Conservation (phyloP, 2,888 invertebrate genomes). For the Apamea crenata region DNA sequence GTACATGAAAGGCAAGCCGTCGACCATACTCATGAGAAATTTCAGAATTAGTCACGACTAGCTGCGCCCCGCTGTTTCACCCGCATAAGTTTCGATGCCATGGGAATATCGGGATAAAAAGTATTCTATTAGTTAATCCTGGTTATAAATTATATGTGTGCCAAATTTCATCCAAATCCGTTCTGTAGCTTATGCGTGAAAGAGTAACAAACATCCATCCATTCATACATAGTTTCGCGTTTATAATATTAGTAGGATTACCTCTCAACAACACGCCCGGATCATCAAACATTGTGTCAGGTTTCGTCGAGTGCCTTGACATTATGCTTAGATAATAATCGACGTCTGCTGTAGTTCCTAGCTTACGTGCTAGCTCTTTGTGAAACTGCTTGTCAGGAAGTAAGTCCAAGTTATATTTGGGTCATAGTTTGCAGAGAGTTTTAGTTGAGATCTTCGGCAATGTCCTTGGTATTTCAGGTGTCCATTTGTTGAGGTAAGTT, state of each 20-base stretch:
- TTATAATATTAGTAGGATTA: background rate
- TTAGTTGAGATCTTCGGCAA: no score
- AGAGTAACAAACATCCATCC: no score
- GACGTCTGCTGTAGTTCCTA: background rate
- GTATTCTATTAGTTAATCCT: no score
- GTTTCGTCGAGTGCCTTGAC: background rate
- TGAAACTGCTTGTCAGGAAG: background rate
- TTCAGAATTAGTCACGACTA: background rate
- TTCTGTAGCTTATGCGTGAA: no score
- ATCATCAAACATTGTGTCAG: background rate
- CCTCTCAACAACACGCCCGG: background rate
- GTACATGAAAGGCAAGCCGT: background rate
- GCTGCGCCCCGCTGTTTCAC: no score
- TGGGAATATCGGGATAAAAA: no score
- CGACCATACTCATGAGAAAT: background rate
- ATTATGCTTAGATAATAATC: constrained; percentile 5
- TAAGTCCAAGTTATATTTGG: background rate
- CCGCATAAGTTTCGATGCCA: no score
- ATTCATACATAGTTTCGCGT: no score
- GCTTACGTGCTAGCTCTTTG: background rate
- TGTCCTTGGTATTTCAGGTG: background rate
- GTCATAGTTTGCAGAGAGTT: background rate
- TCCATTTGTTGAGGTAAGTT: background rate
- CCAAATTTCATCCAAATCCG: no score
- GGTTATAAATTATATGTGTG: no score